Evolutionary conservation across 2,113 vertebrate species (phyloP).

Genomic region (Prinia subflava): DNA sequence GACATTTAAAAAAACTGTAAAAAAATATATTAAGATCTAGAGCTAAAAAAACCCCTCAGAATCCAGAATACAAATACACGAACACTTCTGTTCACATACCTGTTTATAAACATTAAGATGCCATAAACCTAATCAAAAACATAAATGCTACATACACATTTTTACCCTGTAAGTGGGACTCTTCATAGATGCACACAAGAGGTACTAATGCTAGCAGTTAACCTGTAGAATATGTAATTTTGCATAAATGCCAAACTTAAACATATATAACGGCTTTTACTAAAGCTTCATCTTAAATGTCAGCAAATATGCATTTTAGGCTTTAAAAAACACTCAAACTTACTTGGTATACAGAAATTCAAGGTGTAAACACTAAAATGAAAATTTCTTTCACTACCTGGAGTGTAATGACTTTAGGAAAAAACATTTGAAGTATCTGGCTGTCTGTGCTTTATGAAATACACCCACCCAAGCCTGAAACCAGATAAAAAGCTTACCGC

Average conservation of each 20-base stretch:
- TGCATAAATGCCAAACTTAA: not conserved
- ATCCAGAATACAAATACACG: not conserved
- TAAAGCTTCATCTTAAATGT: not conserved
- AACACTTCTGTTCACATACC: not conserved
- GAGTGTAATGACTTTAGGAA: not conserved
- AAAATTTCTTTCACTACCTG: not conserved
- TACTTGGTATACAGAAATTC: not conserved
- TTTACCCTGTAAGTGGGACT: not conserved
- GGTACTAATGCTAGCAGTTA: not conserved
- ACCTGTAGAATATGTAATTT: not conserved
- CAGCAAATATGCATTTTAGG: not conserved
- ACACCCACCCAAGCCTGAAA: not conserved
- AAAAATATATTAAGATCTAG: not conserved
- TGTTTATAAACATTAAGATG: not conserved
- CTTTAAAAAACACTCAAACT: not conserved
- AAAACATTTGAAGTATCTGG: not conserved
- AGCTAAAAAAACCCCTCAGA: not conserved
- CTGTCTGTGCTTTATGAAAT: not conserved
- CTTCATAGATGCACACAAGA: not conserved
- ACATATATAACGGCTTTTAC: not conserved
- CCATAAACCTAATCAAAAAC: not conserved
- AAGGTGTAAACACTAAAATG: not conserved
- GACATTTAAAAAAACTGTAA: not conserved
- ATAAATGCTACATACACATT: not conserved
- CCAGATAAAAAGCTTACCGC: conserved; percentile 75